Base-by-base conservation (phyloP, 2,113 vertebrate genomes). In the Zosterops japonicus region DNA sequence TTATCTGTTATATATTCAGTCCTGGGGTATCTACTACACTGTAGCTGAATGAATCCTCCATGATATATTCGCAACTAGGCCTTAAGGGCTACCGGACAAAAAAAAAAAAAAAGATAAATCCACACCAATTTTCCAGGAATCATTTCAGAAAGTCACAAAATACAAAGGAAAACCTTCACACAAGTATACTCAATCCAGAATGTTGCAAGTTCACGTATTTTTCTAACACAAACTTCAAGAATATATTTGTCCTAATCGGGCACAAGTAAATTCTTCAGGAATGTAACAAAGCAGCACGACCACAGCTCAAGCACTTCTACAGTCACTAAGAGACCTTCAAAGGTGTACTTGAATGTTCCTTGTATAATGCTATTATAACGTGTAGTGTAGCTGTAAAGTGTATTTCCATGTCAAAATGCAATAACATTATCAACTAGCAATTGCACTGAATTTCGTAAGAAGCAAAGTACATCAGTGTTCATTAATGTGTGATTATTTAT, bases 241-340 rank as follows among this genome's bases (percentile, higher is more conserved):
- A 59, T 28, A 11, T 28, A 78, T 71, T 72, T 84, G 27, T 44
- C 6, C 5, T 75, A 39, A 46, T 16, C 0, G 0, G 9, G 36
- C 14, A 59, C 49, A 72, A 72, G 29, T 27, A 57, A 88, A 69
- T 44, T 77, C 39, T 74, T 12, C 19, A 53, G n/a, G 69, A 79
- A 79, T 2, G 5, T 33, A 41, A 49, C 17, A 69, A 49, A 80
- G 14, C 24, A 59, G 29, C 25, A 44, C 11, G 22, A 70, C 6
- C 2, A 3, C 4, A 77, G 33, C 24, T 63, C 39, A 59, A 69
- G 24, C 10, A 52, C 10, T 80, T 81, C 50, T 46, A 21, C n/a
- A 53, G 28, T 42, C 57, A 67, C 33, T n/a, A 24, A 8, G 15
- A 70, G 9, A 61, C 12, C 56, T 42, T 55, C 12, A 5, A 82